Evolutionary conservation across 2,888 invertebrate genomes (phyloP), one percentile per base, ranked within the genome.

Genomic region (Caenorhabditis sinica): DNA sequence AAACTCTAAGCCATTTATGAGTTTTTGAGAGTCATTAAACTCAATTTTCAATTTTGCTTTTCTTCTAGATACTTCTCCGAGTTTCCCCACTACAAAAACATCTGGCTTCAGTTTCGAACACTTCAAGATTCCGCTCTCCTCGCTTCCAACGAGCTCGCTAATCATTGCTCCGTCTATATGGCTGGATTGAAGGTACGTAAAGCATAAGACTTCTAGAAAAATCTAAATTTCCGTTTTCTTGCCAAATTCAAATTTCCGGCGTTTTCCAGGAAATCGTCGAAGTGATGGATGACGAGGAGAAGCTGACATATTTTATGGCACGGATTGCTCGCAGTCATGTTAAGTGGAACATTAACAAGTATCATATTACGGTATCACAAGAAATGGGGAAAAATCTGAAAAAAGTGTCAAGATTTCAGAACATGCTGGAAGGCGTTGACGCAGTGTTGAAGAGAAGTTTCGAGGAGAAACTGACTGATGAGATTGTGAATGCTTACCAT

Each of bases 41-140:
- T n/a, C n/a, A n/a, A n/a, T n/a, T n/a, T n/a, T n/a, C n/a, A n/a
- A n/a, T n/a, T n/a, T n/a, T n/a, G n/a, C n/a, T 49, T 72, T 84
- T 53, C 73, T 73, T 86, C 51, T 72, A 90, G 89, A 58, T 86
- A 90, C 69, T 90, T 90, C 68, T 86, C 89, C 61, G 90, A 90
- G 68, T 86, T 83, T 71, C 90, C 90, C 1, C 86, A 89, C 40
- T 90, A 90, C 84, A 90, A 90, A 71, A 86, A 89, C 79, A 89
- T 90, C 25, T 90, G 90, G 90, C 89, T 90, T 0, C 89, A 90
- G 71, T 90, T 90, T 69, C 89, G 89, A 23, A 85, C 71, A 23
- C 85, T 90, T 13, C 88, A 89, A 25, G 90, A 90, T 80, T 86
- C 86, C 15, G 86, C 90, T 2, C 76, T 90, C 11, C 82, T 90